Base-by-base conservation (phyloP, 2,797 vertebrate species). In the Rousettus madagascariensis region DNA sequence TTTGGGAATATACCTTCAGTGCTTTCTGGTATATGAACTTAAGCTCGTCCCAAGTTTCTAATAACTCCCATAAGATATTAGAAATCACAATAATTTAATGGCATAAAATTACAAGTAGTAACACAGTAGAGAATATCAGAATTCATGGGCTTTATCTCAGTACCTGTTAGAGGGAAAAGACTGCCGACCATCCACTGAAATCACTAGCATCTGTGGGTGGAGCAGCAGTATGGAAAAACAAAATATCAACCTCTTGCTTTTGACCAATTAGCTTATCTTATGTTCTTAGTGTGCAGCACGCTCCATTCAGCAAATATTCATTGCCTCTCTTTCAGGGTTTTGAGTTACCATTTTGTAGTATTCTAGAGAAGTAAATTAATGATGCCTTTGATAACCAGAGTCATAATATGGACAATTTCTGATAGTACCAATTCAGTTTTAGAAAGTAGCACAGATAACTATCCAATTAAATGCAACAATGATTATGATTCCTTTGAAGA, bases 11-110 rank as follows among this genome's bases (percentile, higher is more conserved):
- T 74, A 26, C 46, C 24, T 61, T 75, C 7, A 61, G 49, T 43
- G 59, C 66, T 71, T 83, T 20, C 38, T 49, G 22, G 46, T 63
- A 5, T 46, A 28, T 88, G n/a, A 96, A 90, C 43, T 66, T 87
- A 75, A 94, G 46, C 28, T 88, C 41, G 38, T 68, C 20, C 33
- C 20, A 82, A 84, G 46, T 88, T 94, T 96, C 72, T 90, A 66
- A 43, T 20, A 95, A 85, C 13, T 15, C 11, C 26, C 4, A 33
- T 77, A 80, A 92, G 55, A 53, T 74, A 91, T 28, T 89, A 74
- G 33, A 95, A 95, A 26, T 16, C 72, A 55, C 9, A 65, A 30
- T 66, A 87, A 92, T 78, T 78, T 61, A 90, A n/a, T 59, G 49
- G 74, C 53, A 65, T 86, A 51, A 78, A 49, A 6, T 69, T 13